phyloP scores from a whole-genome alignment of 1,140 invertebrate species.

The Trissolcus basalis region DNA sequence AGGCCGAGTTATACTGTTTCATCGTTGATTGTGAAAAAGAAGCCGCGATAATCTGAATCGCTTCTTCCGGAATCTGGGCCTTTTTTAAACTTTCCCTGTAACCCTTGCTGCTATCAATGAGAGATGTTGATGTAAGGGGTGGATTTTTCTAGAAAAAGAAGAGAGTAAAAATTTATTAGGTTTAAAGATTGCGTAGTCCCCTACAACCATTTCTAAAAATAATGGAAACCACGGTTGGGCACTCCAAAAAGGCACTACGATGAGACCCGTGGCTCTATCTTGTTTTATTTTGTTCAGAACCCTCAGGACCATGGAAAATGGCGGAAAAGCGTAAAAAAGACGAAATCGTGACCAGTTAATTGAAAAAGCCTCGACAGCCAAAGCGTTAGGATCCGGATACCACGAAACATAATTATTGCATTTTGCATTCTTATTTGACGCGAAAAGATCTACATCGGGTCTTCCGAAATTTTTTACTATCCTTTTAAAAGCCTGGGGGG shows the following conservation, averaged over 20 bases:
- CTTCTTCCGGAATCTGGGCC: conserved; percentile 5
- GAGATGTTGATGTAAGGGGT: conserved; percentile 13
- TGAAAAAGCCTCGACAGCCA: conserved; percentile 18
- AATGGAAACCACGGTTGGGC: conserved; percentile 20
- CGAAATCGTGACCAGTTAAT: conserved; percentile 13
- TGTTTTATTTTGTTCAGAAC: conserved; percentile 10
- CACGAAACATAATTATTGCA: conserved; percentile 9
- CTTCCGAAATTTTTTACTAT: conserved; percentile 3
- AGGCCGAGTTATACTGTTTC: conserved; percentile 20
- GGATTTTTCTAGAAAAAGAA: conserved; percentile 13
- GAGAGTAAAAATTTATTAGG: conserved; percentile 11
- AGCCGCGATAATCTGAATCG: conserved; percentile 6
- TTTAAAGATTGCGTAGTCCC: conserved; percentile 2
- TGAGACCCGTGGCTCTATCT: conserved; percentile 8
- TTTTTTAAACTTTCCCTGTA: conserved; percentile 16
- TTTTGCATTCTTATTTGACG: conserved; percentile 3
- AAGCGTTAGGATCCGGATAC: not conserved
- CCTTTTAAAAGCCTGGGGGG: not conserved
- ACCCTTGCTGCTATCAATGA: conserved; percentile 8
- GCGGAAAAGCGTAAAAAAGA: conserved; percentile 17
- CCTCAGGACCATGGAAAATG: conserved; percentile 14
- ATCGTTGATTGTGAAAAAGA: conserved; percentile 15
- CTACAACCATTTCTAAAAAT: conserved; percentile 8
- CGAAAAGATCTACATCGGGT: conserved; percentile 17
- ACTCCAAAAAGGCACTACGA: conserved; percentile 9